Evolutionary conservation across 35 echinoderm and acorn worm species (phyloP).

Genomic region (Hemicentrotus pulcherrimus): DNA sequence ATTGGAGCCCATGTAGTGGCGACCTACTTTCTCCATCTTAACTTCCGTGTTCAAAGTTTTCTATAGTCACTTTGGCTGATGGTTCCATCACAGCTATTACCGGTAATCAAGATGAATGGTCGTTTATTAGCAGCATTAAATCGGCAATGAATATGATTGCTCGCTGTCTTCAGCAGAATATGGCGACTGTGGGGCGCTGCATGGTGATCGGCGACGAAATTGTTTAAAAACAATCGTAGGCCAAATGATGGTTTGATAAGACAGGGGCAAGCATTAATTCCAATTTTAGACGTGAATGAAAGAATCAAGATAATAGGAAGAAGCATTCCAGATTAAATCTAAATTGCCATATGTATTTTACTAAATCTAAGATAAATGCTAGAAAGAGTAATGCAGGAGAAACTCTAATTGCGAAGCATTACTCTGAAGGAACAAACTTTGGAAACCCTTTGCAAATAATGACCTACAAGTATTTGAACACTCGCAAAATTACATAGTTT

Average conservation of each 20-base stretch:
- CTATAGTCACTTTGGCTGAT: background rate
- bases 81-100: background rate
- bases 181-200: background rate
- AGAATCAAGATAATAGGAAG: too few relatives aligned
- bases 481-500: too few relatives aligned
- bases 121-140: background rate
- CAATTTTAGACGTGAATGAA: too few relatives aligned
- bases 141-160: background rate
- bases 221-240: background rate
- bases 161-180: background rate
- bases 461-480: too few relatives aligned
- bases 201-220: background rate
- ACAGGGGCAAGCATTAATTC: background rate
- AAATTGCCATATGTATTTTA: too few relatives aligned
- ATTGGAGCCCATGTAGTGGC: too few relatives aligned
- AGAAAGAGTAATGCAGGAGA: too few relatives aligned
- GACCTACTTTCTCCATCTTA: background rate
- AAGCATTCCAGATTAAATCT: too few relatives aligned
- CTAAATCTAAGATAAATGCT: too few relatives aligned
- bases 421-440: too few relatives aligned
- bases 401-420: too few relatives aligned
- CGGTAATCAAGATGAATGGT: conserved; percentile 3
- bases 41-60: background rate
- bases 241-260: background rate
- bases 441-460: too few relatives aligned